Evolutionary conservation across 2,113 vertebrate species (phyloP).

Genomic region (Sinocyclocheilus rhinocerous): DNA sequence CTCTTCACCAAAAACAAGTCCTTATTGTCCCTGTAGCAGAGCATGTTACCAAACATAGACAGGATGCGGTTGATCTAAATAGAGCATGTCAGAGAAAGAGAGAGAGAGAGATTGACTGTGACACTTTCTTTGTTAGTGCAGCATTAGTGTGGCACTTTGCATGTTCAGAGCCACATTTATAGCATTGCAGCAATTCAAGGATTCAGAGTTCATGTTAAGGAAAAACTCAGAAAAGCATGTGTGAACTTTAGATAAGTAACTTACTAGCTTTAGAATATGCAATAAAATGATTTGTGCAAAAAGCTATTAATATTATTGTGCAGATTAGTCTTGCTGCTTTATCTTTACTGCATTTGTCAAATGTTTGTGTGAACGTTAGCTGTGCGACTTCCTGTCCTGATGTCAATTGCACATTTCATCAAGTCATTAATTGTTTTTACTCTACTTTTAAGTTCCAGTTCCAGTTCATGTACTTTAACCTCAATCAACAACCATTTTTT

Average conservation of each 20-base stretch:
- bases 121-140: constrained; percentile 1
- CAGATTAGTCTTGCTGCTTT: neutral
- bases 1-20: constrained; percentile 25
- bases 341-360: neutral
- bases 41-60: constrained; percentile 64
- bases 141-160: neutral
- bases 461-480: neutral
- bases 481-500: neutral
- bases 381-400: constrained; percentile 20
- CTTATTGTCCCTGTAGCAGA: constrained; percentile 57
- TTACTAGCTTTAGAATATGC: neutral
- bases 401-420: neutral
- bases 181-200: neutral
- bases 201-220: neutral
- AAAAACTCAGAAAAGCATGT: neutral
- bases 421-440: neutral
- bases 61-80: constrained; percentile 81
- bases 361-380: neutral
- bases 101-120: constrained; percentile 46
- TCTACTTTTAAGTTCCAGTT: neutral
- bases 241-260: neutral
- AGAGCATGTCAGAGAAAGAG: constrained; percentile 52
- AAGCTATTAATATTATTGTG: neutral
- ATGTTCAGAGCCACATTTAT: neutral
- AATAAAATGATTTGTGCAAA: neutral